Evolutionary conservation across 1,140 invertebrate species (phyloP).

Genomic region (Leptestheria dahalacensis): DNA sequence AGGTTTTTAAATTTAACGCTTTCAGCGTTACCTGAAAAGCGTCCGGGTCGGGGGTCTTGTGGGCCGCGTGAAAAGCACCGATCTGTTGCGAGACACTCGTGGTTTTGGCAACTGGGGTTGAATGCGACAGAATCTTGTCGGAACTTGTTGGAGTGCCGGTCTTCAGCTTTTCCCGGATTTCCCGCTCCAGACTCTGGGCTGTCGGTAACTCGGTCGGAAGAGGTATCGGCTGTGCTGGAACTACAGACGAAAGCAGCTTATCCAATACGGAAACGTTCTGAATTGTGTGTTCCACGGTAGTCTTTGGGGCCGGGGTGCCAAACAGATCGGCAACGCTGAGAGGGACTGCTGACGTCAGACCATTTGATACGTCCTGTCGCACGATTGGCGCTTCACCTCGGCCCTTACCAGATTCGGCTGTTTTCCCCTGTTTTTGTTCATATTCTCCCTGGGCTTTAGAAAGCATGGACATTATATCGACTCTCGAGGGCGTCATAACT

Average conservation of each 20-base stretch:
- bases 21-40: not conserved
- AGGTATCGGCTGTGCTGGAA: not conserved
- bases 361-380: not conserved
- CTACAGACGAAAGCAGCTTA: slow-evolving; percentile 5
- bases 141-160: not conserved
- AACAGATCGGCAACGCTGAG: slow-evolving; percentile 13
- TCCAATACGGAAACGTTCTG: slow-evolving; percentile 8
- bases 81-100: not conserved
- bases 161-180: slow-evolving; percentile 4
- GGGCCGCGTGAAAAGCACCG: not conserved
- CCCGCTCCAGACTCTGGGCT: slow-evolving; percentile 9
- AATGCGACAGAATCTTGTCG: not conserved
- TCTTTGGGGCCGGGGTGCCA: no score
- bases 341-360: not conserved
- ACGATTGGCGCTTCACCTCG: not conserved
- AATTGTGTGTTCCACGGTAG: no score
- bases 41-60: not conserved
- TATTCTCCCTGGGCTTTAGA: slow-evolving; percentile 70
- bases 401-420: not conserved
- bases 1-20: not conserved
- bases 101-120: not conserved
- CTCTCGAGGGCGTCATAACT: slow-evolving; percentile 24
- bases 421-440: slow-evolving; percentile 4
- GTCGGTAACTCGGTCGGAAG: slow-evolving; percentile 9
- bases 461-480: slow-evolving; percentile 77